phyloP scores from a whole-genome alignment of 30 jellyfish, hydroid and myxozoan species.

The Pelagia noctiluca region DNA sequence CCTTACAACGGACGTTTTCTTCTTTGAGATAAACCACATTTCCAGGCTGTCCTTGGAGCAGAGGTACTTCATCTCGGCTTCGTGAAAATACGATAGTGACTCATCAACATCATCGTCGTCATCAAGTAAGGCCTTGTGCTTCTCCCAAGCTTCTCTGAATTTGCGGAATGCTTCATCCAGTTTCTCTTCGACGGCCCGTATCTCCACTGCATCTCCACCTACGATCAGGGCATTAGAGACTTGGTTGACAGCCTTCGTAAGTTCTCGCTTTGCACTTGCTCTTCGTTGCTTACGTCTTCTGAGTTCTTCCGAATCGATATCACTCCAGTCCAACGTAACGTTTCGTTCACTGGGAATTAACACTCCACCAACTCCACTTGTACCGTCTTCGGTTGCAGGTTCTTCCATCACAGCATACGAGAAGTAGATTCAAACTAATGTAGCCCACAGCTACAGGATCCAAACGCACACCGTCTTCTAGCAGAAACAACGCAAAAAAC shows the following conservation, averaged over 20 bases:
- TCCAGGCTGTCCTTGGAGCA: conserved; percentile 20
- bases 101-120: conserved; percentile 40
- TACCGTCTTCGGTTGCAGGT: too few species aligned
- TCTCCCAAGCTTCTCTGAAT: conserved; percentile 8
- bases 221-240: conserved; percentile 25
- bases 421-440: too few species aligned
- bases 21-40: background rate
- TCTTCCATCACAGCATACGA: too few species aligned
- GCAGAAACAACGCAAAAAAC: too few species aligned
- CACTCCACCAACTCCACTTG: too few species aligned
- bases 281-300: conserved; percentile 9
- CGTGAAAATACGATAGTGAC: conserved; percentile 17
- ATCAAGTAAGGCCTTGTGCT: background rate
- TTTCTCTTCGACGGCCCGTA: background rate
- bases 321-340: too few species aligned
- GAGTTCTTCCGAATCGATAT: background rate
- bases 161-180: background rate
- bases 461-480: too few species aligned
- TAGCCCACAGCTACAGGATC: too few species aligned
- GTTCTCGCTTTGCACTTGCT: conserved; percentile 37
- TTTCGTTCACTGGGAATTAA: too few species aligned
- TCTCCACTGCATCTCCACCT: conserved; percentile 8
- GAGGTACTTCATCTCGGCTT: conserved; percentile 6
- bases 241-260: conserved; percentile 23
- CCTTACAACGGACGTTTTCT: background rate